Conservation (phyloP, 1,140 invertebrate species). For the Ctenoplectra terminalis region DNA sequence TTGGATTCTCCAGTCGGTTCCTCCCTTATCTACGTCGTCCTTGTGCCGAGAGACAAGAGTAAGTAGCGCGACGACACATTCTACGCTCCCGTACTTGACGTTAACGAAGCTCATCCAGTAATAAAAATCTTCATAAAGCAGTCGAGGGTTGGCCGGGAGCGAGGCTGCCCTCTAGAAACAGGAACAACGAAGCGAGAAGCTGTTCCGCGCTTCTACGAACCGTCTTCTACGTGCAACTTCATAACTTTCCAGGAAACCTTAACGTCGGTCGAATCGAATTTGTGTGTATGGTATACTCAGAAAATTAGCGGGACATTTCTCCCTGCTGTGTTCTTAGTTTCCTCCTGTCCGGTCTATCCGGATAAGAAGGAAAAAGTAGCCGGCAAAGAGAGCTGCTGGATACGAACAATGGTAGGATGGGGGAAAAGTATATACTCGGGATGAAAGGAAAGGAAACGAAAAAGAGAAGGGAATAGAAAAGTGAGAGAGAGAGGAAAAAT, state of each 20-base stretch:
- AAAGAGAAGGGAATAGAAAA: background rate
- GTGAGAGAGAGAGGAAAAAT: constrained; percentile 44
- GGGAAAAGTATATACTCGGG: constrained; percentile 18
- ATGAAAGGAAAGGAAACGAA: constrained; percentile 14
- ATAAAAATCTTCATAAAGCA: constrained; percentile 52
- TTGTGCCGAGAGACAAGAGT: constrained; percentile 30
- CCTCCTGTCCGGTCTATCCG: constrained; percentile 9
- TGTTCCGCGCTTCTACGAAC: background rate
- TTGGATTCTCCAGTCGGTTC: constrained; percentile 52
- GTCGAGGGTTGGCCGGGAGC: constrained; percentile 13
- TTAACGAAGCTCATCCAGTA: constrained; percentile 56
- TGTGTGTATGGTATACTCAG: constrained; percentile 57
- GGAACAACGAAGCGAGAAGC: constrained; percentile 20
- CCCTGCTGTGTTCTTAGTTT: constrained; percentile 56
- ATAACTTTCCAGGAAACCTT: constrained; percentile 51
- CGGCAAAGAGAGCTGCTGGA: constrained; percentile 62
- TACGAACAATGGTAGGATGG: background rate
- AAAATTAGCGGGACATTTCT: constrained; percentile 72
- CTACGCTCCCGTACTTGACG: constrained; percentile 30
- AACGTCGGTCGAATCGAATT: constrained; percentile 58
- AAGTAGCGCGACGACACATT: constrained; percentile 37
- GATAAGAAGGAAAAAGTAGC: constrained; percentile 59
- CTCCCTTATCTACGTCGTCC: constrained; percentile 59
- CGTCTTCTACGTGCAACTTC: constrained; percentile 54
- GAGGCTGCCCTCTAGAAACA: constrained; percentile 16